Conservation (phyloP, 2,888 invertebrate genomes). For the Stenodera caucasica region DNA sequence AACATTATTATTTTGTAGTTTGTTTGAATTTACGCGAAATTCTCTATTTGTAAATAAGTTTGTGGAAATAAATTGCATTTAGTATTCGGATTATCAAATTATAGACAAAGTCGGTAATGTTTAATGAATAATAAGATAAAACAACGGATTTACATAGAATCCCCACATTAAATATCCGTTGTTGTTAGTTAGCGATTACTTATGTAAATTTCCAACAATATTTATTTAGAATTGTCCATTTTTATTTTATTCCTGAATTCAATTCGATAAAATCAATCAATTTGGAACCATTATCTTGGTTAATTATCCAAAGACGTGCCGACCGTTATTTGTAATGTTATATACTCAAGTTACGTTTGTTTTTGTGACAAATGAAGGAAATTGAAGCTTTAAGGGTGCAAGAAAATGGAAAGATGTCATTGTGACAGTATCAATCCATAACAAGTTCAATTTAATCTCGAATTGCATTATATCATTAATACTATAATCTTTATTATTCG, state of each 20-base stretch:
- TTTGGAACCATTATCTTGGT: too few species aligned
- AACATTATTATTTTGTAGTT: too few species aligned
- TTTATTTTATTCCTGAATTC: too few species aligned
- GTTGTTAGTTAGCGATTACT: too few species aligned
- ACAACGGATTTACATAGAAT: too few species aligned
- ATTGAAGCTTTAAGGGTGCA: background rate
- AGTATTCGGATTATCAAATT: background rate
- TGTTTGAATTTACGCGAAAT: too few species aligned
- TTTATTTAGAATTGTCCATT: too few species aligned
- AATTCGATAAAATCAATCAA: too few species aligned
- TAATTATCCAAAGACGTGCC: too few species aligned
- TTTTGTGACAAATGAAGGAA: background rate
- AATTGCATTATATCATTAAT: too few species aligned
- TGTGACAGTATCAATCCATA: background rate
- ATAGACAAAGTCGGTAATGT: background rate
- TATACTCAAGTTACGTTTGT: background rate
- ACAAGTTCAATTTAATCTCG: background rate
- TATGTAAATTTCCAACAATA: too few species aligned
- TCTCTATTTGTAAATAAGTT: background rate
- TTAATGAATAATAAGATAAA: background rate
- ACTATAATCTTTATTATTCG: too few species aligned
- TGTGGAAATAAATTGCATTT: background rate
- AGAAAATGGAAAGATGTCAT: conserved; percentile 2
- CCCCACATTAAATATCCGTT: background rate
- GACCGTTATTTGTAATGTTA: background rate